These are phyloP conservation scores for Branchinecta lindahli DNA, from an alignment of 1,140 invertebrate species.

Conservation along the genomic window DNA sequence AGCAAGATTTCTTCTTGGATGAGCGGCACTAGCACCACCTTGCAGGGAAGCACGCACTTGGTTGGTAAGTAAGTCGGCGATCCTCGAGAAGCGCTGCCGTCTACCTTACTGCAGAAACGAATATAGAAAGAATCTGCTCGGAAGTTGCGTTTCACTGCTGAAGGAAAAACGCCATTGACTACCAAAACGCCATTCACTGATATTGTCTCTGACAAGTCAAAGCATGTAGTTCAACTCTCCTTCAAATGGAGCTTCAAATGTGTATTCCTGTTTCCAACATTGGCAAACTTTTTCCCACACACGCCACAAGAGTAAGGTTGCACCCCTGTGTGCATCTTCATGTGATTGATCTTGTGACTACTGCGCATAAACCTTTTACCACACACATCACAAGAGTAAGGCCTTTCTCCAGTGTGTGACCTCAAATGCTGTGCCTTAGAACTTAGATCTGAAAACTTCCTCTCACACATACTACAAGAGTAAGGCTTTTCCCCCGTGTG, in stretches of 20 bases:
- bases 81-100: too few relatives aligned
- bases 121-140: too few relatives aligned
- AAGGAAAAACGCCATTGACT: too few relatives aligned
- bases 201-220: too few relatives aligned
- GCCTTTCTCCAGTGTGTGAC: constrained; percentile 61
- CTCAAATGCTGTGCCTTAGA: constrained; percentile 44
- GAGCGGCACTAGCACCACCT: too few relatives aligned
- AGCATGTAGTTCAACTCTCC: too few relatives aligned
- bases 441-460: background rate
- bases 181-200: too few relatives aligned
- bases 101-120: too few relatives aligned
- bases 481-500: constrained; percentile 72
- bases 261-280: constrained; percentile 64
- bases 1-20: too few relatives aligned
- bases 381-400: constrained; percentile 54
- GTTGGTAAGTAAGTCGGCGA: too few relatives aligned
- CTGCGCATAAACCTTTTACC: constrained; percentile 63
- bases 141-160: too few relatives aligned
- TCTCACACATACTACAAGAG: constrained; percentile 45
- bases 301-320: constrained; percentile 63
- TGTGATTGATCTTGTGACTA: constrained; percentile 66
- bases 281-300: constrained; percentile 71
- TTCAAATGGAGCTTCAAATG: constrained; percentile 31
- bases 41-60: too few relatives aligned
- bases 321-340: constrained; percentile 57